Percentiles rank a stretch among this genome's conserved stretches.
phyloP scores from a whole-genome alignment of 2,888 invertebrate species.

The Drosophila borborema region DNA sequence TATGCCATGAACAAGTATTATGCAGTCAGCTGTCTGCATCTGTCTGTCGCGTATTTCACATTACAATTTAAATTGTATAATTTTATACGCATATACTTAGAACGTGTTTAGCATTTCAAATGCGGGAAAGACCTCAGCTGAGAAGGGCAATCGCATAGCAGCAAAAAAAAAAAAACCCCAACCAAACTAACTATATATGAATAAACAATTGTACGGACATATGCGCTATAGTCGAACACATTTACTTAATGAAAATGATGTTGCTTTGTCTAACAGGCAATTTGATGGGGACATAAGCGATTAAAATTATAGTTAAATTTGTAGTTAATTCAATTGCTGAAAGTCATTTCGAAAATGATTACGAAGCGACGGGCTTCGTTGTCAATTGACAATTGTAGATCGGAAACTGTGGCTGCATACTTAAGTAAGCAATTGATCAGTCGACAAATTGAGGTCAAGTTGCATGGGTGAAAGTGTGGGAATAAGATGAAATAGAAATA shows the following conservation, averaged over 20 bases:
- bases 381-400: slow-evolving; percentile 40
- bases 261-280: slow-evolving; percentile 14
- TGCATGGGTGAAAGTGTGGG: slow-evolving; percentile 18
- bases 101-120: slow-evolving; percentile 69
- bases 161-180: slow-evolving; percentile 19
- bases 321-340: slow-evolving; percentile 39
- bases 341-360: slow-evolving; percentile 17
- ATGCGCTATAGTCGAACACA: not conserved
- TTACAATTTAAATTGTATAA: slow-evolving; percentile 68
- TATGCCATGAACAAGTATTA: not conserved
- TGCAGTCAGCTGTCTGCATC: not conserved
- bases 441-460: slow-evolving; percentile 30
- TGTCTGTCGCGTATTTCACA: slow-evolving; percentile 62
- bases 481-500: slow-evolving; percentile 1
- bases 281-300: slow-evolving; percentile 43
- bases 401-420: slow-evolving; percentile 50
- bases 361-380: slow-evolving; percentile 4
- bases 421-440: slow-evolving; percentile 38
- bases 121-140: slow-evolving; percentile 41
- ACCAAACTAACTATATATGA: slow-evolving; percentile 11
- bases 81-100: slow-evolving; percentile 55
- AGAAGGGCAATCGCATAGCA: slow-evolving; percentile 58
- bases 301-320: slow-evolving; percentile 51
- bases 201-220: slow-evolving; percentile 17
- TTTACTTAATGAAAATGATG: slow-evolving; percentile 40